Evolutionary conservation across 2,797 vertebrate genomes (phyloP).

Genomic region (Sebastes oblongus): DNA sequence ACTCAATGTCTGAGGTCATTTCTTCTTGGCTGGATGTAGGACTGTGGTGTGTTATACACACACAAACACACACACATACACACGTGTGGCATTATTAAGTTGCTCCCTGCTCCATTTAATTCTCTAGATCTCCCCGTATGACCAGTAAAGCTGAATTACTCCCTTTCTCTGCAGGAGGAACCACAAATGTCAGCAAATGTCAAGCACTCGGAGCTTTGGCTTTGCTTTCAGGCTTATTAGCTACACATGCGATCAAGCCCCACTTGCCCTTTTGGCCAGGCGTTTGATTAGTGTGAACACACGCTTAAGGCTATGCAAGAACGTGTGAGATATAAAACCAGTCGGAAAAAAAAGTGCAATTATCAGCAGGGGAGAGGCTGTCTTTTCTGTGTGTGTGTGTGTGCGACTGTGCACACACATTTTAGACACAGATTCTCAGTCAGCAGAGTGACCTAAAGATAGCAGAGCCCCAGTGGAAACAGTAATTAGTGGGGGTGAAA

Average conservation of each 20-base stretch:
- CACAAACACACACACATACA: constrained; percentile 2
- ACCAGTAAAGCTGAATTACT: constrained; percentile 68
- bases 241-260: constrained; percentile 35
- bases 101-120: constrained; percentile 47
- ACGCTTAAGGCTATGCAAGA: constrained; percentile 25
- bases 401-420: constrained; percentile 28
- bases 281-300: constrained; percentile 51
- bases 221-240: constrained; percentile 69
- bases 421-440: constrained; percentile 56
- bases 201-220: constrained; percentile 68
- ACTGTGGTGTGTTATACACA: not conserved
- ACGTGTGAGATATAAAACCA: constrained; percentile 46
- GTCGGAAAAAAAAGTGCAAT: constrained; percentile 19
- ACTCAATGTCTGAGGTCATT: not conserved
- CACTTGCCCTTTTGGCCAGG: constrained; percentile 66
- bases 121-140: constrained; percentile 53
- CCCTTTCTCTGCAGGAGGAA: constrained; percentile 66
- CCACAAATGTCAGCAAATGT: constrained; percentile 80
- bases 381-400: constrained; percentile 21
- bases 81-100: constrained; percentile 69
- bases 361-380: constrained; percentile 46
- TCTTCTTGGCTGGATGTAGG: not conserved
- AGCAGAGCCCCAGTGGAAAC: constrained; percentile 75
- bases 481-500: constrained; percentile 77
- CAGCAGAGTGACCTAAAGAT: constrained; percentile 77